Base-by-base conservation (phyloP, 2,888 invertebrate species). In the Lasioglossum zephyrum region DNA sequence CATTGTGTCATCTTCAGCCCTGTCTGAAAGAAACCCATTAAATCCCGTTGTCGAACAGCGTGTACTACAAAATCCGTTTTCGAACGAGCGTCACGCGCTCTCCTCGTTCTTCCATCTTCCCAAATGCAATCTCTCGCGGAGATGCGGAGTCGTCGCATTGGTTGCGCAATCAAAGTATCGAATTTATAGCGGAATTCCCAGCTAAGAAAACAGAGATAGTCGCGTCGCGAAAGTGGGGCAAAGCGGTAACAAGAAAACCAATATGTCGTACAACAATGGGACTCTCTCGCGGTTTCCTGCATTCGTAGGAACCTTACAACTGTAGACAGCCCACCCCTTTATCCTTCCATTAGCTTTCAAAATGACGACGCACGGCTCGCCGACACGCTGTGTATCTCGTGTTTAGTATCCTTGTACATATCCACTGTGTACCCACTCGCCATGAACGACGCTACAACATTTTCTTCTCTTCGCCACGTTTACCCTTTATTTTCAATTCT, bases 171-270 rank as follows among this genome's bases (percentile, higher is more conserved):
- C 36, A 22, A 36, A 69, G 22, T 69, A 69, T 69, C 69, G 69
- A 69, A 69, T 69, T 39, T 36, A 39, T 69, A 39, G 69, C 4
- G 36, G 66, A 16, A 31, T 31, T 31, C 63, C 31, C 31, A 5
- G 41, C 2, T 22, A 70, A 70, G 41, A 70, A 70, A 70, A 70
- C 36, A 36, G 31, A 18, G 66, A 31, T 13, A 18, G 69, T 39
- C 22, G 18, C 36, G 22, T 69, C 69, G 5, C 69, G 69, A 69
- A 70, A 39, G 70, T 70, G 39, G 70, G 70, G 41, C 70, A 70
- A 70, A 70, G 70, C 41, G 70, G 70, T 70, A 70, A 70, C 70
- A 70, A 41, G 70, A 70, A 70, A 70, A 70, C 70, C 70, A 70
- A 70, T 70, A 70, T 70, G 70, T 70, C 70, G 22, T 11, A 41